Percentiles rank a stretch among this genome's conserved stretches.
These are phyloP conservation scores for Buathra laborator DNA, from an alignment of 2,888 invertebrate genomes.

Conservation along the genomic window DNA sequence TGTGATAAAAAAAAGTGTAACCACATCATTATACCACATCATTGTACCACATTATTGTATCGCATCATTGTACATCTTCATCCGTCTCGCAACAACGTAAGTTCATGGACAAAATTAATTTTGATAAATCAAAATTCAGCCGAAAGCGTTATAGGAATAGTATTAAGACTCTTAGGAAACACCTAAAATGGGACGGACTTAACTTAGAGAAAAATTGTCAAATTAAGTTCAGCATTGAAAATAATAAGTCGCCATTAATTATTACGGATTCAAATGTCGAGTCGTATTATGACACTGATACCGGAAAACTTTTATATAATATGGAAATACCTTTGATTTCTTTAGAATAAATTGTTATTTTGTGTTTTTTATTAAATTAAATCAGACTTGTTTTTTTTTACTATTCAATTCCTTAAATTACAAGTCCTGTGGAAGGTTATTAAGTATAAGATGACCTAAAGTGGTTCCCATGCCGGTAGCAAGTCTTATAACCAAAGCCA, in stretches of 20 bases:
- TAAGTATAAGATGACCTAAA: background rate
- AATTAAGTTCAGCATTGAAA: too few relatives aligned
- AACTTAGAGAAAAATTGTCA: too few relatives aligned
- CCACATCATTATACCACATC: too few relatives aligned
- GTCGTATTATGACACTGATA: background rate
- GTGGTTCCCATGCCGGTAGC: background rate
- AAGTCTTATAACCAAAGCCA: background rate
- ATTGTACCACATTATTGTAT: too few relatives aligned
- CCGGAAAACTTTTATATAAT: too few relatives aligned
- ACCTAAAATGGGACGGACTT: background rate
- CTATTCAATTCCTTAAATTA: background rate
- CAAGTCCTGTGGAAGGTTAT: background rate
- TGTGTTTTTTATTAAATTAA: too few relatives aligned
- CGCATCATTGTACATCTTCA: background rate
- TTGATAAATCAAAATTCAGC: background rate
- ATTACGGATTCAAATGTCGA: background rate
- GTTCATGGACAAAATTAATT: background rate
- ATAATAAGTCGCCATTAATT: too few relatives aligned
- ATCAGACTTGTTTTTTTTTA: too few relatives aligned
- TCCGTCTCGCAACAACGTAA: background rate
- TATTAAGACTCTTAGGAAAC: background rate
- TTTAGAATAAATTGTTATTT: too few relatives aligned
- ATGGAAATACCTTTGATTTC: too few relatives aligned
- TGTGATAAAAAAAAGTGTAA: too few relatives aligned
- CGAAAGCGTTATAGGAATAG: background rate